These are phyloP conservation scores for Leptura quadrifasciata DNA, from an alignment of 2,888 invertebrate genomes.

Conservation along the genomic window DNA sequence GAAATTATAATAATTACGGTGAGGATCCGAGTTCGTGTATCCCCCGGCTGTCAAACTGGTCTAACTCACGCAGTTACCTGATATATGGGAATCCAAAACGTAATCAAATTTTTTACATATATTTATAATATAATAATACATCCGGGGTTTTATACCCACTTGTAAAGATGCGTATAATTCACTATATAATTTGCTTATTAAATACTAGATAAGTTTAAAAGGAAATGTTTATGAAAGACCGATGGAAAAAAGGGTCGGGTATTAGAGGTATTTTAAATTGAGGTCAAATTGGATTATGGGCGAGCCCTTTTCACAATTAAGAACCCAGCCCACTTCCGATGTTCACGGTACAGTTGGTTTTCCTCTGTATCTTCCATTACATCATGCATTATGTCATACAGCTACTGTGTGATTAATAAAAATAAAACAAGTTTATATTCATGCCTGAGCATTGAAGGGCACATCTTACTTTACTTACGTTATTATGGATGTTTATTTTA, in stretches of 20 bases:
- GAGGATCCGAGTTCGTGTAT: not conserved
- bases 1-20: not conserved
- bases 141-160: conserved; percentile 2
- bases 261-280: conserved; percentile 38
- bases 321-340: conserved; percentile 56
- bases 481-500: too few relatives aligned
- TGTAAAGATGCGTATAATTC: not conserved
- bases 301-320: conserved; percentile 56
- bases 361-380: conserved; percentile 40
- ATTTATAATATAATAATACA: not conserved
- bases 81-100: not conserved
- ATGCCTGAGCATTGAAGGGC: too few relatives aligned
- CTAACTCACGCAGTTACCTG: not conserved
- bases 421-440: conserved; percentile 8
- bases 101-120: conserved; percentile 3
- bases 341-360: conserved; percentile 47
- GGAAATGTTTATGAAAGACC: not conserved
- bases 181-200: conserved; percentile 37
- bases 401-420: conserved; percentile 10
- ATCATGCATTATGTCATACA: conserved; percentile 38
- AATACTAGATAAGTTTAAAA: not conserved
- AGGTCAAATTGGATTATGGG: conserved; percentile 49
- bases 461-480: too few relatives aligned
- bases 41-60: too few relatives aligned
- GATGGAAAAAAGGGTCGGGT: conserved; percentile 37